A percentile compares a stretch with the other conserved stretches of the same genome.
phyloP scores from a whole-genome alignment of 2,113 vertebrate species.

The Probosciger aterrimus region DNA sequence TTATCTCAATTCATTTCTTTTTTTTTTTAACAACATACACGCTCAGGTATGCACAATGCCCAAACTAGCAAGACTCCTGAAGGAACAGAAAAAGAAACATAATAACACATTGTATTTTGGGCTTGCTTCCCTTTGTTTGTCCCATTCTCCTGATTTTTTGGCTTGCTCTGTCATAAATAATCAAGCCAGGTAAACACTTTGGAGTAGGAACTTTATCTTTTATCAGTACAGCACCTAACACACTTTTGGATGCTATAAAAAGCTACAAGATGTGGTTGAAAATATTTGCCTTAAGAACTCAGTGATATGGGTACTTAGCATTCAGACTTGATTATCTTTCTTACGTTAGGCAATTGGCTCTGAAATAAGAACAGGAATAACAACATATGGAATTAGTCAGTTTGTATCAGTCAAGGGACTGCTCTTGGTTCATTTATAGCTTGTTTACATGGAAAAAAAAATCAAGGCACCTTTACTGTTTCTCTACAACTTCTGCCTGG shows the following conservation, averaged over 20 bases:
- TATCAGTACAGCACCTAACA: not conserved
- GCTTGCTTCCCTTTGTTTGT: not conserved
- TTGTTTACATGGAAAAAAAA: not conserved
- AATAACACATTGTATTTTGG: not conserved
- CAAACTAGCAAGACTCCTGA: not conserved
- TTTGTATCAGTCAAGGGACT: not conserved
- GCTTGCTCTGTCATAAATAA: not conserved
- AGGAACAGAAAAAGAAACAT: not conserved
- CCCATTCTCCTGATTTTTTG: not conserved
- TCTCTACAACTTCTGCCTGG: not conserved
- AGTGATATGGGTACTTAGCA: not conserved
- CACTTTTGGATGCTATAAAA: not conserved
- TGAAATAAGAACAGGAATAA: not conserved
- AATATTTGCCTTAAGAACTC: not conserved
- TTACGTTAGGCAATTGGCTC: not conserved
- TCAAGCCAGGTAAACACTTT: not conserved
- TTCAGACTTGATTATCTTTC: not conserved
- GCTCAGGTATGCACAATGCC: not conserved
- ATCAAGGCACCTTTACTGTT: not conserved
- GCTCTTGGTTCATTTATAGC: not conserved
- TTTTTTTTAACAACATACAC: not conserved
- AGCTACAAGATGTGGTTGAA: not conserved
- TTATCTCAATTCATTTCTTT: not conserved
- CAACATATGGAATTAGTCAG: not conserved
- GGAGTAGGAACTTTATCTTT: not conserved